Evolutionary conservation across 2,797 vertebrate genomes (phyloP), one percentile per base, ranked within the genome.

Genomic region (Corythornis leucogaster): DNA sequence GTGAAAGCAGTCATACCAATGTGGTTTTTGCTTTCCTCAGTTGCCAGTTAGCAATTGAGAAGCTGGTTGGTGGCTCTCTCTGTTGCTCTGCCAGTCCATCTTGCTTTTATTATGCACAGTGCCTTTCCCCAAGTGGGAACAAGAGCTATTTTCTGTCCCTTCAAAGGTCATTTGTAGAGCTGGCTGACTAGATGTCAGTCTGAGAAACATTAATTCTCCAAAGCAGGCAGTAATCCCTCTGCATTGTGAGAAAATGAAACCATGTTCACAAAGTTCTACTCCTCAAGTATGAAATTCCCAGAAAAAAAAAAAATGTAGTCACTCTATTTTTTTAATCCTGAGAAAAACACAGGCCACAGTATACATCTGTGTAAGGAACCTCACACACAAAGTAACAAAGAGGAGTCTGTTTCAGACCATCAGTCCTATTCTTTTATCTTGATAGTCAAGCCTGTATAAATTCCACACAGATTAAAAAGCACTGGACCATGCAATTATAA

Each of bases 401-500:
- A 86, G 3, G 25, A 31, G 3, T 42, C 71, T 84, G 77, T 79
- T 67, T 81, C 50, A 62, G 35, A 31, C 28, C 69, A 71, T 10
- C 8, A 6, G 10, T 71, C 43, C 64, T 61, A 24, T 77, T 90
- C 21, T 81, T 70, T 55, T 55, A 57, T 61, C 76, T 46, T 80
- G 73, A 81, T 66, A 42, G 46, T 51, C 55, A 80, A 69, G 85
- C 28, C 71, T 62, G 20, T 48, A 48, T 45, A 45, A 94, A 84
- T 91, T 91, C 83, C 94, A 88, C 51, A 73, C n/a, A 80, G 75
- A 86, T 71, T 69, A 82, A 87, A 87, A 94, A 86, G 58, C 71
- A 89, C 19, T 85, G 66, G 77, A 58, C 69, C 83, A 55, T 93
- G 89, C 84, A 87, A 80, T 95, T 89, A 83, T 55, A 92, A 92